Base-by-base conservation (phyloP, 1,140 invertebrate genomes). In the Drosophila sturtevanti region DNA sequence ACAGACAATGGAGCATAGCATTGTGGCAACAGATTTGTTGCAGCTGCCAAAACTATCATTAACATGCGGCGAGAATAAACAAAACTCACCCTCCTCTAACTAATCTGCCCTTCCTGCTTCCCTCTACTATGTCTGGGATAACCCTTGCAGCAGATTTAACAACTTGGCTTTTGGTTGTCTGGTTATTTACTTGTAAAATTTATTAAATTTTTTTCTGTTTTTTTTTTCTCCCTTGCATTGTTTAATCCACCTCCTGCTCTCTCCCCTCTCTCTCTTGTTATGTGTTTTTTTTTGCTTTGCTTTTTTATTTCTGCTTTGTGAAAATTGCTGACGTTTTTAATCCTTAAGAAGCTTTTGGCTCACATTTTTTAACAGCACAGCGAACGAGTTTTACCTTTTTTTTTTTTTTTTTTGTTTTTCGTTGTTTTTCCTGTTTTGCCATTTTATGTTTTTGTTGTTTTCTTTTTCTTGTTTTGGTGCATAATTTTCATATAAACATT, bases 271-370 rank as follows among this genome's bases (percentile, higher is more conserved):
- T 31, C 27, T 31, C 14, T 38, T 44, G 21, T 54, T 66, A 52
- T 58, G 38, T 18, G 31, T 51, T 7, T 35, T 38, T 38, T 71
- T 62, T 69, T n/a, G n/a, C n/a, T n/a, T n/a, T 18, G 31, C 44
- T 7, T 35, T 38, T 38, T 71, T 62, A 67, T 66, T 70, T 76
- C 66, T 63, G 51, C 58, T 72, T 68, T 65, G 63, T 31, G 66
- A 78, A 89, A 89, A 89, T 85, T 85, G 84, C 84, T 89, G 77
- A 82, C 84, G 81, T 79, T 79, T 81, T 87, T 87, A 89, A 87
- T 89, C 84, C 84, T 74, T 89, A 89, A 87, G 84, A 64, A 87
- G 84, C 84, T 84, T 81, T 89, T 89, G 84, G 76, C 77, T 89
- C 62, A 80, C 81, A 87, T 89, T 89, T 86, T 87, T 89, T 48